Base-by-base conservation (phyloP, 2,113 vertebrate species). In the Phoenicopterus ruber region DNA sequence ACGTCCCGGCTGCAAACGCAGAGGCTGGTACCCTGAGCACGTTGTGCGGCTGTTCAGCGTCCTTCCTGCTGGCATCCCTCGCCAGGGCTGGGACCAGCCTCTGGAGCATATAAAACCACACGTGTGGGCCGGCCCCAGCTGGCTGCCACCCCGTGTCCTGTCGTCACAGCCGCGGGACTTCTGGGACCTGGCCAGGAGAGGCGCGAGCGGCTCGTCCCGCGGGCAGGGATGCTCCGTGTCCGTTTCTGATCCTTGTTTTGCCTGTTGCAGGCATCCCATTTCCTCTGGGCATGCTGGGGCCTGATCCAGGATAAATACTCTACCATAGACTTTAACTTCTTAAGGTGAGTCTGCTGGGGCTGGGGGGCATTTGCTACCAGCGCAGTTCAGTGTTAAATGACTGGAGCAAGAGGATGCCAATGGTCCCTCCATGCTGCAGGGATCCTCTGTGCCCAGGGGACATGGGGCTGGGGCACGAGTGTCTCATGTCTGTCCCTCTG, bases 211-310 rank as follows among this genome's bases (percentile, higher is more conserved):
- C 57, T 50, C 24, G 4, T 58, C 46, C 77, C 1, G 0, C 0
- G 1, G 62, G 52, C 58, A 77, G 29, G 29, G 44, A 16, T 17
- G 52, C 58, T 62, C 49, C 1, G 0, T 42, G n/a, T 49, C 55
- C 0, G 0, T 31, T 16, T 36, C 59, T 82, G 32, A 91, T 28
- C 76, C 59, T 18, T 6, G 4, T 2, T 86, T 34, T 78, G 85
- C 81, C 79, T 59, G 8, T 94, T 90, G 25, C 97, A 99, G 99
- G 99, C 99, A 2, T 99, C 99, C 54, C 99, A 99, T 97, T 99
- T 99, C 97, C 98, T 99, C 86, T 99, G 99, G 99, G 99, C 98
- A 3, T 99, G 99, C 97, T 99, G 99, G 99, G 99, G 99, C 1
- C 98, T 99, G 61, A 99, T 99, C 97, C 99, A 99, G 97, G 98